Conservation (phyloP, 1,140 invertebrate species). For the Drosophila arawakana region DNA sequence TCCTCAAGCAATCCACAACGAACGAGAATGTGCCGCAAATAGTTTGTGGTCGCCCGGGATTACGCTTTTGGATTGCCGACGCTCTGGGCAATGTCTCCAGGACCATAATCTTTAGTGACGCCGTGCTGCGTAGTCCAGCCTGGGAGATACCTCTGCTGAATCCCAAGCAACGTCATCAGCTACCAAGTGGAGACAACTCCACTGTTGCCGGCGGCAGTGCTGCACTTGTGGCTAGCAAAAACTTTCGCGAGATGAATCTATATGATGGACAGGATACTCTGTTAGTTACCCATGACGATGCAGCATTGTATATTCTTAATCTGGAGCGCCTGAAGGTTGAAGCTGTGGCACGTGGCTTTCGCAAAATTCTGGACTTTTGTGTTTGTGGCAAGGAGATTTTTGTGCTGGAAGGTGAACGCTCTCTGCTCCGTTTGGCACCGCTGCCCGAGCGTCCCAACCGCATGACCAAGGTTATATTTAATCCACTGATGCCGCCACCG, state of each 20-base stretch:
- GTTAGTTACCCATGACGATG: slow-evolving; percentile 90
- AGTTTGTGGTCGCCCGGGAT: slow-evolving; percentile 89
- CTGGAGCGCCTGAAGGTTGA: slow-evolving; percentile 86
- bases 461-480: slow-evolving; percentile 75
- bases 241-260: slow-evolving; percentile 89
- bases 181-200: slow-evolving; percentile 1
- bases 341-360: slow-evolving; percentile 85
- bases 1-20: slow-evolving; percentile 45
- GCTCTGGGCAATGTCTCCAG: slow-evolving; percentile 91
- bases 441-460: slow-evolving; percentile 75
- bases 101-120: slow-evolving; percentile 93
- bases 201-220: slow-evolving; percentile 34
- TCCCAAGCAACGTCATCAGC: slow-evolving; percentile 84
- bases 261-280: slow-evolving; percentile 89
- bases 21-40: slow-evolving; percentile 44
- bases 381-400: slow-evolving; percentile 88
- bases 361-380: slow-evolving; percentile 80
- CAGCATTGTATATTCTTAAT: slow-evolving; percentile 90
- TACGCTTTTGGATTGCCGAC: slow-evolving; percentile 93
- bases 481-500: slow-evolving; percentile 76
- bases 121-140: slow-evolving; percentile 86
- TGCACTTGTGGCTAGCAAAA: slow-evolving; percentile 84
- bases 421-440: slow-evolving; percentile 87
- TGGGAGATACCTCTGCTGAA: slow-evolving; percentile 89
- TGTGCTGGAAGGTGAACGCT: slow-evolving; percentile 88